Percentiles rank a stretch among this genome's conserved stretches.
phyloP scores from a whole-genome alignment of 1,140 invertebrate species.

The Trichonephila clavipes region DNA sequence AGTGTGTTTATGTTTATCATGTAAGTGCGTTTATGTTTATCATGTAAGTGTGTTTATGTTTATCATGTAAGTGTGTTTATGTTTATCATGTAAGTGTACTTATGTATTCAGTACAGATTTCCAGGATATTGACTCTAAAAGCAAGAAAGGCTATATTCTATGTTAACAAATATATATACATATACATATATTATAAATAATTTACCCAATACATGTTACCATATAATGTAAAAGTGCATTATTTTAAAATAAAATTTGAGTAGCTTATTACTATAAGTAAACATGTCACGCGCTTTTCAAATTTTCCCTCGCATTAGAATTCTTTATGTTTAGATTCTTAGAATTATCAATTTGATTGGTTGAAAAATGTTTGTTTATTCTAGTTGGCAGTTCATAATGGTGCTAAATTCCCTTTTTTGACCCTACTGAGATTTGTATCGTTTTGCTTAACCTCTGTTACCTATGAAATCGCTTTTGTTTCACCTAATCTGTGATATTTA shows the following conservation, averaged over 20 bases:
- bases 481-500: conserved; percentile 51
- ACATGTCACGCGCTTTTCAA: neutral
- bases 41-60: conserved; percentile 71
- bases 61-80: neutral
- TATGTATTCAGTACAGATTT: conserved; percentile 50
- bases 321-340: too few species aligned
- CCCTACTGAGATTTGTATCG: neutral
- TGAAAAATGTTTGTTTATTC: neutral
- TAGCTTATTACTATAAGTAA: neutral
- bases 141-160: neutral
- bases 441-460: conserved; percentile 22
- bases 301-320: too few species aligned
- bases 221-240: neutral
- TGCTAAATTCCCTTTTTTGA: conserved; percentile 48
- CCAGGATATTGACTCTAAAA: conserved; percentile 14
- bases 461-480: conserved; percentile 12
- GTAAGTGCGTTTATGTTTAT: conserved; percentile 30
- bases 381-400: conserved; percentile 38
- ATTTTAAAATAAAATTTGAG: conserved; percentile 12
- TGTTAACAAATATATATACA: neutral
- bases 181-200: neutral
- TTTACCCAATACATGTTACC: neutral
- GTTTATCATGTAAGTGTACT: conserved; percentile 72
- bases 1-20: conserved; percentile 59
- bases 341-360: too few species aligned